Base-by-base conservation (phyloP, 2,113 vertebrate species). In the Stigmatopora argus region DNA sequence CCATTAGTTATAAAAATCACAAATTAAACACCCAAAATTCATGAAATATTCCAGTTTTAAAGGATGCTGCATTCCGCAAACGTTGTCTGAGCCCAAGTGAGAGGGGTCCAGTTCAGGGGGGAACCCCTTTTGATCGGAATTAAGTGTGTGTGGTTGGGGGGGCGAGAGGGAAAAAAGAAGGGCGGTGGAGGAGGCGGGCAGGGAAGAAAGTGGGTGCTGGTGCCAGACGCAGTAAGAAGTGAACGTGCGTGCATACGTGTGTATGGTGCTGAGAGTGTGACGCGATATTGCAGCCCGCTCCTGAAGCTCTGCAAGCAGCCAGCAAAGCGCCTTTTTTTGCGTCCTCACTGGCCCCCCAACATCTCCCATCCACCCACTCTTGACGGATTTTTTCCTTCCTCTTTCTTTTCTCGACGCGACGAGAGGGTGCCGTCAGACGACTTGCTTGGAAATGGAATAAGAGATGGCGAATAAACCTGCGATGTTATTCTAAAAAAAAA, bases 211-310 rank as follows among this genome's bases (percentile, higher is more conserved):
- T 83, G 77, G 59, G 78, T 74, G 87, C 83, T 69, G 85, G 77
- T 83, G 87, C 85, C 89, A 91, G 88, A 89, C 89, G 89, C 88
- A 91, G 87, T 84, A 78, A 83, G 82, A 66, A 55, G 64, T 44
- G 49, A 89, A 83, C 86, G 86, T 86, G 26, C 86, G 86, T 86
- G 26, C 26, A 31, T 31, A 88, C 88, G 90, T 89, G 90, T 85
- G 86, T 87, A 87, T 90, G 87, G 89, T 78, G 89, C 88, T 77
- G 89, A 83, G 82, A 78, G 79, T 80, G 87, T 92, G 91, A 91
- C 90, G 90, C 86, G 90, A 87, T 91, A 90, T 89, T 92, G 91
- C 91, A 92, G 89, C 90, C 88, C 77, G 81, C 85, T 90, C 82
- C 86, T 63, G 86, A 81, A 88, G 89, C 88, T 84, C 77, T 82